Base-by-base conservation (phyloP, 2,113 vertebrate species). In the Leiothrix lutea region DNA sequence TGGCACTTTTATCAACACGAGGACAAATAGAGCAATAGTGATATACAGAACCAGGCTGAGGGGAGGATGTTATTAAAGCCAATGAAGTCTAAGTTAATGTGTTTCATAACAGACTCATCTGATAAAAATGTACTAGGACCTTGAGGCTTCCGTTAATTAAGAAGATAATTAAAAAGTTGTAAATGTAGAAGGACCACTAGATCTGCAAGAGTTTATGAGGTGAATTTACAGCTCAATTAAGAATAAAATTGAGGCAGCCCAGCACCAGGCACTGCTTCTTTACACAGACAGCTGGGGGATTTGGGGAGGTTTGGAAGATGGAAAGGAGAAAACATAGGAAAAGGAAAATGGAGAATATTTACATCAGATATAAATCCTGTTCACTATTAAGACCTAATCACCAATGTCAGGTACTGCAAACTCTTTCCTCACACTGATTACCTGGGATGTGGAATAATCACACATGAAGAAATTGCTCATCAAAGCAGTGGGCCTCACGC, bases 121-220 rank as follows among this genome's bases (percentile, higher is more conserved):
- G 64, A 81, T 36, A 51, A 71, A 73, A 93, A 47, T 3, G 1
- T 67, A 58, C 51, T 47, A 26, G 42, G 42, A 51, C 40, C 48
- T 10, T 17, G 29, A 90, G 40, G 60, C 24, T 73, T 86, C 87
- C 5, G 24, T 88, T 92, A 90, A 77, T 87, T 72, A 90, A 95
- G 40, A 90, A 92, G 67, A 77, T 40, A 83, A 86, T 80, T 77
- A 77, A 88, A 54, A 71, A 50, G 29, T 35, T 90, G 40, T 62
- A 47, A 90, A 93, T 40, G 35, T 53, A 88, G 35, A 89, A 95
- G 38, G 57, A 53, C 56, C 23, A 33, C 56, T 74, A 61, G 47
- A 70, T 72, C 36, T 86, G 50, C 44, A 83, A 67, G 57, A 57
- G 67, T 92, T 90, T 83, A 90, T 81, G 44, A 88, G 48, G 35